Evolutionary conservation across 2,888 invertebrate genomes (phyloP), one percentile per base, ranked within the genome.

Genomic region (Cheilosia vulpina): DNA sequence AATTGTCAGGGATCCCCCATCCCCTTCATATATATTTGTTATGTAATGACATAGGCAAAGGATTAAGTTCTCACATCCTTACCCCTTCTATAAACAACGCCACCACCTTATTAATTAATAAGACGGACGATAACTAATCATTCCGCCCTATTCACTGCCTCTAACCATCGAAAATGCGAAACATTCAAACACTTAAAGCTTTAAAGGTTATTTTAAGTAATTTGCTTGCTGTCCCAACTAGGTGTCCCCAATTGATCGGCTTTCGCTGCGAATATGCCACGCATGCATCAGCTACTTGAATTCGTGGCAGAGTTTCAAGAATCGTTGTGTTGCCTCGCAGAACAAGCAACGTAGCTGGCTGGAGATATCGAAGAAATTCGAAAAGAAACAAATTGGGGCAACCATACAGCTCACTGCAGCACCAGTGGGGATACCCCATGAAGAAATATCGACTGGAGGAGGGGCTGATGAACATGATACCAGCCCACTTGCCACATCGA

Each of bases 301-400:
- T 87, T 92, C 92, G 53, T 92, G 92, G 92, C 92, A 92, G 88
- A 92, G 92, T 87, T 92, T 92, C 88, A 92, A 92, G 76, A 92
- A 92, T 89, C 92, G 92, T 45, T 92, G 92, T 87, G 83, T 91
- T 45, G 90, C 91, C 66, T 90, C 92, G 15, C 92, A 92, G 80
- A 82, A 87, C 41, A 92, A 92, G 88, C 92, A 92, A 82, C 89
- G 89, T 41, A 90, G 90, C 75, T 92, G 92, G 91, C 87, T 92
- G 83, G 91, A 92, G 34, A 87, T 88, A 38, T 87, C 87, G 11
- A 90, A 89, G 57, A 87, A 87, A 41, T 88, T 87, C 24, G 88
- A 88, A 66, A 90, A 88, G 69, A 88, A 87, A 87, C 80, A 81
- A 45, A 76, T 77, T 6, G 53, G 58, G 4, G 60, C 85, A 0